phyloP scores from a whole-genome alignment of 2,113 vertebrate genomes.

The Sprattus sprattus region DNA sequence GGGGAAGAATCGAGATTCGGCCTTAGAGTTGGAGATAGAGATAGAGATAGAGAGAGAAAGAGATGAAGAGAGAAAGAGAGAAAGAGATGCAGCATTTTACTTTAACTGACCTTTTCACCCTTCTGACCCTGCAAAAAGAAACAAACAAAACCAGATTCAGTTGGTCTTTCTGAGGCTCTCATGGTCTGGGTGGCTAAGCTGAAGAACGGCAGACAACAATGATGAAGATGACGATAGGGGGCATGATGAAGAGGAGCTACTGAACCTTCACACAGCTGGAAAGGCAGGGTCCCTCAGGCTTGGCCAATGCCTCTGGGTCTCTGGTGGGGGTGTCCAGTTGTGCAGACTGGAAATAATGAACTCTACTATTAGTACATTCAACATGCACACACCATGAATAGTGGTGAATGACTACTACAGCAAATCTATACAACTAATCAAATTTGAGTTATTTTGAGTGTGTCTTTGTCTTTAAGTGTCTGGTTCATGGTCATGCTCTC shows the following conservation, averaged over 20 bases:
- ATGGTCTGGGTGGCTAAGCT: not conserved
- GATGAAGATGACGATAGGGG: not conserved
- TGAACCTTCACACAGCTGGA: constrained; percentile 69
- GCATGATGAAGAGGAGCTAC: not conserved
- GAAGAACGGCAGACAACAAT: not conserved
- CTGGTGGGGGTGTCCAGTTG: constrained; percentile 69
- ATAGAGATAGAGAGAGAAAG: not conserved
- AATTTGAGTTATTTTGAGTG: too few relatives aligned
- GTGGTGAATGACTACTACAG: not conserved
- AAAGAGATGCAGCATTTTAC: not conserved
- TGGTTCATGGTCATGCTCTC: not conserved
- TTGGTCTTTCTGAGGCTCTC: not conserved
- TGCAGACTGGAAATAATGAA: constrained; percentile 50
- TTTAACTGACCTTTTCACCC: constrained; percentile 71
- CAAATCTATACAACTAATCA: too few relatives aligned
- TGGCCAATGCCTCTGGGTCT: constrained; percentile 60
- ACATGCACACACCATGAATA: not conserved
- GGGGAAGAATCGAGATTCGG: too few relatives aligned
- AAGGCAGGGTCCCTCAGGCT: constrained; percentile 70
- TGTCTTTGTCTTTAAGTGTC: not conserved
- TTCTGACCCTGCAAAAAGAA: constrained; percentile 72
- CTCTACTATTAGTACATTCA: not conserved
- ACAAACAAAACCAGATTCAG: not conserved
- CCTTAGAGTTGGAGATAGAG: too few relatives aligned
- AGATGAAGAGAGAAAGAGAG: not conserved